A percentile compares a stretch with the other conserved stretches of the same genome.
These are phyloP conservation scores for Petrocephalus schoutedeni DNA, from an alignment of 2,797 vertebrate species.

Conservation along the genomic window DNA sequence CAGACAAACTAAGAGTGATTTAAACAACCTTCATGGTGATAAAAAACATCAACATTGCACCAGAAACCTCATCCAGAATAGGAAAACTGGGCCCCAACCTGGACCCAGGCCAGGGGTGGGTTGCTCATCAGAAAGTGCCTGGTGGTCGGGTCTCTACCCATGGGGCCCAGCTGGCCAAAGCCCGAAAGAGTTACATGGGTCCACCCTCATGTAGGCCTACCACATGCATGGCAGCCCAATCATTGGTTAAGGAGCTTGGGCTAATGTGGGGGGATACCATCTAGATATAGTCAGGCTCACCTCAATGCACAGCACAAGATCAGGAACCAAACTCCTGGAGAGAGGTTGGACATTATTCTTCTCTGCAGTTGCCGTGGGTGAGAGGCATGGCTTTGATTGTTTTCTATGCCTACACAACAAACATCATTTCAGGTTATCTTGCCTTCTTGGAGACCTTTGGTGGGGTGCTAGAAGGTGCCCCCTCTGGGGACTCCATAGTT, in stretches of 20 bases:
- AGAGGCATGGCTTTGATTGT: neutral
- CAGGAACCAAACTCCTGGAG: neutral
- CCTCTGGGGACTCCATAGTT: neutral
- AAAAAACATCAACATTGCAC: too few species aligned
- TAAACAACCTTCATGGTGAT: too few species aligned
- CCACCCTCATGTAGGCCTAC: neutral
- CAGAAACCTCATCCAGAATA: too few species aligned
- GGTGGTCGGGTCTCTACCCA: neutral
- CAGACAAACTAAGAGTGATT: too few species aligned
- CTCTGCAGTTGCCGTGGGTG: neutral
- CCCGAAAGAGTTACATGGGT: neutral
- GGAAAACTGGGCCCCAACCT: too few species aligned
- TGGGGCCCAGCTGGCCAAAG: neutral
- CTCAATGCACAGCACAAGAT: neutral
- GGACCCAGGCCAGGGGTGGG: neutral
- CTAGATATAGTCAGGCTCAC: neutral
- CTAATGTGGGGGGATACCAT: neutral
- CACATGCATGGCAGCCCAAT: neutral
- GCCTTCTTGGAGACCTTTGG: neutral
- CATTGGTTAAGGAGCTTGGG: neutral
- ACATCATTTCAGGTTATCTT: neutral
- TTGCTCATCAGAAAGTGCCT: neutral
- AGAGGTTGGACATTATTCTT: neutral
- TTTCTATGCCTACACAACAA: neutral
- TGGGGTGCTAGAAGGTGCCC: neutral